phyloP scores from a whole-genome alignment of 2,797 vertebrate species.

The Coranthus polyacanthus region DNA sequence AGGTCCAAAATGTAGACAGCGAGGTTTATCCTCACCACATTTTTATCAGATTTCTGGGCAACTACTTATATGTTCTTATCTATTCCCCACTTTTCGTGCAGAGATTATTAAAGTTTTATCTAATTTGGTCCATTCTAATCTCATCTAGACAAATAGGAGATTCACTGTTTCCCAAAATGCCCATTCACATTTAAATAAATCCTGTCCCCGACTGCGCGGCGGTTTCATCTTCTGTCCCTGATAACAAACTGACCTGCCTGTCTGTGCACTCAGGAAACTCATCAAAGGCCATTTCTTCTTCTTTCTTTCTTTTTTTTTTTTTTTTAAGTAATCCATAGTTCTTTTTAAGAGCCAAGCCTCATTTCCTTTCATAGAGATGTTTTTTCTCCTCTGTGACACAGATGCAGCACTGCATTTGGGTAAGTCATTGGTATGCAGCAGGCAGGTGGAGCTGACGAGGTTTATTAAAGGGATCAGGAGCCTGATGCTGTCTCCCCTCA shows the following conservation, averaged over 20 bases:
- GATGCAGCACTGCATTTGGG: constrained; percentile 22
- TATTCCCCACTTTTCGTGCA: constrained; percentile 1
- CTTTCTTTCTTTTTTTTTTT: too few species aligned
- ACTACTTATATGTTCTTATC: background rate
- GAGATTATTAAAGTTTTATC: constrained; percentile 11
- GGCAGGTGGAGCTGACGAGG: constrained; percentile 49
- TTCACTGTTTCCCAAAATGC: background rate
- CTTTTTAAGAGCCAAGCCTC: constrained; percentile 9
- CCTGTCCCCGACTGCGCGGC: background rate
- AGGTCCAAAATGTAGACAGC: too few species aligned
- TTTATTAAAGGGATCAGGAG: constrained; percentile 75
- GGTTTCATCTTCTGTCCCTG: constrained; percentile 10
- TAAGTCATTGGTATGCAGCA: constrained; percentile 61
- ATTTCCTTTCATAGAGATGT: constrained; percentile 36
- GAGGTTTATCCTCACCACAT: too few species aligned
- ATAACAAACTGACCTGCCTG: constrained; percentile 29
- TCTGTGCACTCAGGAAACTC: constrained; percentile 18
- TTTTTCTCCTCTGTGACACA: constrained; percentile 11
- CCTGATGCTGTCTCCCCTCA: constrained; percentile 67
- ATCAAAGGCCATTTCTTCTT: constrained; percentile 37
- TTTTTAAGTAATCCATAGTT: constrained; percentile 6
- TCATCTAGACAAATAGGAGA: constrained; percentile 6
- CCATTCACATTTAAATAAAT: background rate
- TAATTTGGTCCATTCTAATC: constrained; percentile 22
- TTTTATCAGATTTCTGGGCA: too few species aligned